Conservation (phyloP, 2,113 vertebrate genomes). For the Mustelus asterias region DNA sequence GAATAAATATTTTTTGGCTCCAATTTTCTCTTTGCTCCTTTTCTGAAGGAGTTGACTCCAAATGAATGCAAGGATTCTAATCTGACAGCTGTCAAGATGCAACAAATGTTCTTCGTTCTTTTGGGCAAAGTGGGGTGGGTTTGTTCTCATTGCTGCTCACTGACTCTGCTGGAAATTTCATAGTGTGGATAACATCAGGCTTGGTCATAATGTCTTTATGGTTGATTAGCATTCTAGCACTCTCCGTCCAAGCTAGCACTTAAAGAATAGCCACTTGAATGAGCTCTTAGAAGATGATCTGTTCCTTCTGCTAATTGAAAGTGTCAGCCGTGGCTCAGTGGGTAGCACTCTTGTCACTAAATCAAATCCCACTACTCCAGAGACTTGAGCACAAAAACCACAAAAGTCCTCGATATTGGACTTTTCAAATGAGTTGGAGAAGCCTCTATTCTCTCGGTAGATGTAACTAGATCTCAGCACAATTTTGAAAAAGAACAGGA, state of each 20-base stretch:
- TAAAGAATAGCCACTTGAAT: background rate
- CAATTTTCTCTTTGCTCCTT: background rate
- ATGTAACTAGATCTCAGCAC: background rate
- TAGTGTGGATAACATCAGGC: background rate
- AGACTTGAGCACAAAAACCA: background rate
- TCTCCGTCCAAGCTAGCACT: background rate
- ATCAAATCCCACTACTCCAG: background rate
- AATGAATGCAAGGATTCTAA: background rate
- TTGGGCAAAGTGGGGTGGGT: background rate
- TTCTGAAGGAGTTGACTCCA: background rate
- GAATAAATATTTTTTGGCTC: background rate
- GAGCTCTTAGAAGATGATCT: background rate
- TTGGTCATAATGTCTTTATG: background rate
- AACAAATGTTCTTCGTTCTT: background rate
- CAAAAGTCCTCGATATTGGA: background rate
- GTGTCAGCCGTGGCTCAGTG: background rate
- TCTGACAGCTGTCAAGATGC: background rate
- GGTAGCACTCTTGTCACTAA: background rate
- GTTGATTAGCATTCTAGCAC: background rate
- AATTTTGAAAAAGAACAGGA: background rate
- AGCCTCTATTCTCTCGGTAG: background rate
- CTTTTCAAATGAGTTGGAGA: background rate
- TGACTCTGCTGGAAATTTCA: background rate
- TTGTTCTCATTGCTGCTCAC: background rate
- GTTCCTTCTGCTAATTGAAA: background rate